Evolutionary conservation across 2,797 vertebrate genomes (phyloP).

Genomic region (Sorex maritimensis): DNA sequence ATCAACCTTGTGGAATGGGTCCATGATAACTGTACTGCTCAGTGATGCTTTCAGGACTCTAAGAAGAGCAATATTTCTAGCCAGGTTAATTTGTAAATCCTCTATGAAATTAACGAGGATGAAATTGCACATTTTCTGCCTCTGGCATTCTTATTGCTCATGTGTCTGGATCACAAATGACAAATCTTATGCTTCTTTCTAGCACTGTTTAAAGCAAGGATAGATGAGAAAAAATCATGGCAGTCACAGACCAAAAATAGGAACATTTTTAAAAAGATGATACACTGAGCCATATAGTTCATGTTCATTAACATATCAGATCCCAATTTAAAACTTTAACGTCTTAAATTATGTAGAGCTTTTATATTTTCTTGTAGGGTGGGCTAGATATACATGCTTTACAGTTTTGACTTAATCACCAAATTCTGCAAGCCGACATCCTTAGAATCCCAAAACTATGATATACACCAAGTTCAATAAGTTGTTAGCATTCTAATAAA

Average conservation of each 20-base stretch:
- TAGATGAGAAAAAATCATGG: constrained; percentile 12
- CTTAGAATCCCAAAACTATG: background rate
- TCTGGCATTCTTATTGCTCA: constrained; percentile 63
- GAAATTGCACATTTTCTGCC: constrained; percentile 73
- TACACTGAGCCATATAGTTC: background rate
- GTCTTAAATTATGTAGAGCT: background rate
- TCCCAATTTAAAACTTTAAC: constrained; percentile 18
- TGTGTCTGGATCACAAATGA: constrained; percentile 70
- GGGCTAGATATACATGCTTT: background rate
- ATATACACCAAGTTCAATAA: background rate
- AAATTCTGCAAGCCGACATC: constrained; percentile 39
- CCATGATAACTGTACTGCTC: constrained; percentile 18
- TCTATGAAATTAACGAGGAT: constrained; percentile 82
- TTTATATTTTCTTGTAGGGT: background rate
- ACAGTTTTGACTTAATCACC: background rate
- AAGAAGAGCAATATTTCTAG: constrained; percentile 49
- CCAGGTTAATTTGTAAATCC: constrained; percentile 79
- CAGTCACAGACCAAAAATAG: background rate
- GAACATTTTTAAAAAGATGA: background rate
- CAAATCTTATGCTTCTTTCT: constrained; percentile 40
- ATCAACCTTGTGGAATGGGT: constrained; percentile 46
- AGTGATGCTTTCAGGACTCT: constrained; percentile 27
- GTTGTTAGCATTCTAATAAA: background rate
- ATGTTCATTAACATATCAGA: background rate
- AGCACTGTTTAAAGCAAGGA: constrained; percentile 60